Evolutionary conservation across 1,140 invertebrate genomes (phyloP).

Genomic region (Brachionus rotundiformis): DNA sequence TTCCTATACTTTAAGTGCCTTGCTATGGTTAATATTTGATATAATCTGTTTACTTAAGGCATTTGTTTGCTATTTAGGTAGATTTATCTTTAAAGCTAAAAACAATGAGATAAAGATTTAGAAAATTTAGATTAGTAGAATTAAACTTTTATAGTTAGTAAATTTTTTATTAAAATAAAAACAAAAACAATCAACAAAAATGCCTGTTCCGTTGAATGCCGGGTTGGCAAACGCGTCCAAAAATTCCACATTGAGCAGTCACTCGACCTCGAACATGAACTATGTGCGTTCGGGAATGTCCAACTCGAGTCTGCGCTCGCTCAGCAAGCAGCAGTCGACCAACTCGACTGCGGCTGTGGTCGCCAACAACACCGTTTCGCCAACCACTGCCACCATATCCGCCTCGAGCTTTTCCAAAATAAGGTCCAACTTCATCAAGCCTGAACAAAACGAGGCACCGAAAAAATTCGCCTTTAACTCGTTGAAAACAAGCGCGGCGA

Average conservation of each 20-base stretch:
- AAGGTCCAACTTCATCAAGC: slow-evolving; percentile 6
- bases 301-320: slow-evolving; percentile 5
- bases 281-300: slow-evolving; percentile 36
- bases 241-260: neutral
- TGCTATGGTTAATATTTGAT: slow-evolving; percentile 35
- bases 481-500: neutral
- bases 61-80: slow-evolving; percentile 41
- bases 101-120: neutral
- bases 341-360: neutral
- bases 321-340: neutral
- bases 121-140: neutral
- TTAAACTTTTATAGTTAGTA: neutral
- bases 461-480: slow-evolving; percentile 25
- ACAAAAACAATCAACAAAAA: no score
- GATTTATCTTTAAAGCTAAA: neutral
- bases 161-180: no score
- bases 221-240: neutral
- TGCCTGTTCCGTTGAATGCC: slow-evolving; percentile 32
- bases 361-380: slow-evolving; percentile 1
- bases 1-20: neutral
- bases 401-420: slow-evolving; percentile 21
- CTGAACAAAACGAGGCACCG: neutral
- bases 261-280: slow-evolving; percentile 34
- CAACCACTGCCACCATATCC: slow-evolving; percentile 22
- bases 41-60: slow-evolving; percentile 44